phyloP scores from a whole-genome alignment of 2,888 invertebrate species.

The Scrobipalpa atriplicella region DNA sequence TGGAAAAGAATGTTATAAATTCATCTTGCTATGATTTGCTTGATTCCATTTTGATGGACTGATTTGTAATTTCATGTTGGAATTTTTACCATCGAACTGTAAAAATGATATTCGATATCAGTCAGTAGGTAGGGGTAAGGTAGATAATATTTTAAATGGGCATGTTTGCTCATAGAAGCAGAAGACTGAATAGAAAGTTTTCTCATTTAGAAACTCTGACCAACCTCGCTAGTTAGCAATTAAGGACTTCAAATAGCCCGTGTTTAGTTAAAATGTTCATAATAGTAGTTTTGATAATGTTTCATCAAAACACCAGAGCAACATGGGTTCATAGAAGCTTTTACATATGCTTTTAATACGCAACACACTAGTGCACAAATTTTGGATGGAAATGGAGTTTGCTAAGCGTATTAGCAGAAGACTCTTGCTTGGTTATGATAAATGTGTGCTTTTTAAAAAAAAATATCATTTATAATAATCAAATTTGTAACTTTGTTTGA shows the following conservation, averaged over 20 bases:
- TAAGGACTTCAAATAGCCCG: constrained; percentile 2
- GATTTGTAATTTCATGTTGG: too few relatives aligned
- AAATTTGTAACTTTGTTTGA: too few relatives aligned
- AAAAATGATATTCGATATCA: too few relatives aligned
- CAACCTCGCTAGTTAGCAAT: neutral
- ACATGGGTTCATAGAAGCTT: neutral
- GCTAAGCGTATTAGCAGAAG: neutral
- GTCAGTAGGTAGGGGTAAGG: too few relatives aligned
- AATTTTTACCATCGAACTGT: too few relatives aligned
- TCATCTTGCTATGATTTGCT: too few relatives aligned
- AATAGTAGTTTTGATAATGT: neutral
- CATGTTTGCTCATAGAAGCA: constrained; percentile 1
- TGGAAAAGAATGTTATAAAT: too few relatives aligned
- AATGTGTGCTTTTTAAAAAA: too few relatives aligned
- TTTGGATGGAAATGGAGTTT: neutral
- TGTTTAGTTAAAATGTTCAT: neutral
- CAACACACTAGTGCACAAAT: neutral
- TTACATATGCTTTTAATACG: neutral
- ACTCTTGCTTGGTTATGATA: too few relatives aligned
- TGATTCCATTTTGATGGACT: too few relatives aligned
- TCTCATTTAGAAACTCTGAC: constrained; percentile 19
- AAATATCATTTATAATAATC: too few relatives aligned
- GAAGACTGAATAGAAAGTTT: constrained; percentile 2
- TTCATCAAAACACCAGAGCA: neutral
- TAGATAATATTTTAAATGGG: neutral